Conservation (phyloP, 1,140 invertebrate genomes). For the Ceratosolen fusciceps region DNA sequence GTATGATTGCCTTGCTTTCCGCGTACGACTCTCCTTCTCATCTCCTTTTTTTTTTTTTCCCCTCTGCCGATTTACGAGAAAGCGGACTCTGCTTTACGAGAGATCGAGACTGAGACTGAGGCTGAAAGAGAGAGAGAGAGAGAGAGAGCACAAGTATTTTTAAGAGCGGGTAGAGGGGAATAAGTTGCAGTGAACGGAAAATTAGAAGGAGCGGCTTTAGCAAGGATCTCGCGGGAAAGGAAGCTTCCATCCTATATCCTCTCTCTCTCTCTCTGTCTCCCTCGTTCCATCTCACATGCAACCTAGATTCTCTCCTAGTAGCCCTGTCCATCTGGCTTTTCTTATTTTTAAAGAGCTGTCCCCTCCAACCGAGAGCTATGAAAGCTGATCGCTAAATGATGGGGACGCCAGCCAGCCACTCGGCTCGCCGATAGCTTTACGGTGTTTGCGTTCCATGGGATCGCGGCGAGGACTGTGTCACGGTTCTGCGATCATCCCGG, state of each 20-base stretch:
- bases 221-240: background rate
- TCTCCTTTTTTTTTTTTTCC: background rate
- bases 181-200: slow-evolving; percentile 12
- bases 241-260: too few species aligned
- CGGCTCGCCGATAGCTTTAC: slow-evolving; percentile 52
- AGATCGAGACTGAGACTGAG: too few species aligned
- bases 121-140: slow-evolving; percentile 1
- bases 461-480: slow-evolving; percentile 54
- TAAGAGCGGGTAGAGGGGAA: background rate
- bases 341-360: slow-evolving; percentile 27
- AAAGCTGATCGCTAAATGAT: slow-evolving; percentile 45
- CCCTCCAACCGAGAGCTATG: background rate
- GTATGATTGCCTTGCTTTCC: slow-evolving; percentile 12
- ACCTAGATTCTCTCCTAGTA: background rate
- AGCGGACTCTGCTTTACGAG: too few species aligned
- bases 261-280: too few species aligned
- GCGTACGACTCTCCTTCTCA: background rate
- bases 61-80: background rate
- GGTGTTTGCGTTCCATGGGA: slow-evolving; percentile 43
- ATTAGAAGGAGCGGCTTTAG: slow-evolving; percentile 5
- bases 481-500: slow-evolving; percentile 55
- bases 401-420: slow-evolving; percentile 51
- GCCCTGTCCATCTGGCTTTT: slow-evolving; percentile 2
- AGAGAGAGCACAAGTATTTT: background rate
- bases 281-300: background rate